These are phyloP conservation scores for Rhingia rostrata DNA, from an alignment of 2,888 invertebrate species.

Conservation along the genomic window DNA sequence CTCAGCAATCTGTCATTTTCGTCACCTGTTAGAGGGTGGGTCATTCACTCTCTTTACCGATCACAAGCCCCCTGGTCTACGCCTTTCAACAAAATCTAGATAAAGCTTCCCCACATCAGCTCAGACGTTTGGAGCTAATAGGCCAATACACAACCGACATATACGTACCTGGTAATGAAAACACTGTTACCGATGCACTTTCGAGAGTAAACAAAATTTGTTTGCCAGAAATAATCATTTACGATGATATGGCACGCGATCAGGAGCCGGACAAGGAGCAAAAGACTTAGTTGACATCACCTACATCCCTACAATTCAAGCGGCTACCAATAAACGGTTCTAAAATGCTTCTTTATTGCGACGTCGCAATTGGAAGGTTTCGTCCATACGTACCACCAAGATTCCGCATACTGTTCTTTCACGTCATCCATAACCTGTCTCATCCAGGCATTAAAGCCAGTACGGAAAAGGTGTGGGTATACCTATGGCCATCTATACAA, in stretches of 20 bases:
- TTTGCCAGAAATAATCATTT: too few relatives aligned
- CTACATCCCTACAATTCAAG: too few relatives aligned
- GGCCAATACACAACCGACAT: too few relatives aligned
- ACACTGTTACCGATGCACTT: too few relatives aligned
- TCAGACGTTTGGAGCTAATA: conserved; percentile 3
- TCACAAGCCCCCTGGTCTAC: conserved; percentile 26
- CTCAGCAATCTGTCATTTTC: conserved; percentile 21
- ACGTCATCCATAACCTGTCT: neutral
- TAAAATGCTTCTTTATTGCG: neutral
- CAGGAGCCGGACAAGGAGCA: too few relatives aligned
- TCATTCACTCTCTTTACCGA: conserved; percentile 29
- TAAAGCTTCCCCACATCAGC: conserved; percentile 36
- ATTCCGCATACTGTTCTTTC: neutral
- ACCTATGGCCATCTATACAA: conserved; percentile 20
- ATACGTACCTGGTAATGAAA: too few relatives aligned
- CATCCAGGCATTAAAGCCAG: conserved; percentile 14
- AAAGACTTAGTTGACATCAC: too few relatives aligned
- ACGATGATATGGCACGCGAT: too few relatives aligned
- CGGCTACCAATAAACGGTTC: too few relatives aligned
- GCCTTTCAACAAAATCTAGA: conserved; percentile 8
- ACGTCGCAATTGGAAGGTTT: neutral
- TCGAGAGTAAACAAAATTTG: too few relatives aligned
- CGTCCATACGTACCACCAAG: conserved; percentile 16
- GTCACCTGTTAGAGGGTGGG: conserved; percentile 25
- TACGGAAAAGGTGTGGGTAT: neutral